These are phyloP conservation scores for Drosophila demipolita DNA, from an alignment of 2,888 invertebrate genomes.

Conservation along the genomic window DNA sequence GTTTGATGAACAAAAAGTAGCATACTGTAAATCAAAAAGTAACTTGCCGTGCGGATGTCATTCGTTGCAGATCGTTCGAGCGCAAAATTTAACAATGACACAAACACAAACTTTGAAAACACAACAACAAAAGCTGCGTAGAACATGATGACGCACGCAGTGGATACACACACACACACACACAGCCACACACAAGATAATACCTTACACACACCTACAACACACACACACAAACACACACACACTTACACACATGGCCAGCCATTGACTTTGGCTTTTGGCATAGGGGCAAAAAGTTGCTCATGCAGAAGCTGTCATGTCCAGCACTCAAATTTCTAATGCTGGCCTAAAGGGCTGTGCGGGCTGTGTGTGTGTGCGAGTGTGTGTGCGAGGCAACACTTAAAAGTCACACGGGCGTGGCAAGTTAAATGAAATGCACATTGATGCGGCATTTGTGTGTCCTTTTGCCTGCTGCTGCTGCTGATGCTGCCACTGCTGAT, in stretches of 20 bases:
- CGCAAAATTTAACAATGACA: slow-evolving; percentile 82
- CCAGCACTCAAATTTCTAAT: slow-evolving; percentile 77
- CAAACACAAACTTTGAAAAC: slow-evolving; percentile 72
- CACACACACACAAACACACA: slow-evolving; percentile 28
- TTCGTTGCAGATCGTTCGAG: slow-evolving; percentile 80
- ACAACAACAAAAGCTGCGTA: slow-evolving; percentile 62
- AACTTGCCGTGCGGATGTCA: slow-evolving; percentile 81
- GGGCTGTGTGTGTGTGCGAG: slow-evolving; percentile 13
- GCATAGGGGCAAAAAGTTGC: slow-evolving; percentile 73
- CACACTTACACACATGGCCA: slow-evolving; percentile 58
- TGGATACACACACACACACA: slow-evolving; percentile 43
- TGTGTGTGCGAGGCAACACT: slow-evolving; percentile 63
- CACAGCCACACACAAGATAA: slow-evolving; percentile 59
- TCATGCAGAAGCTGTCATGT: slow-evolving; percentile 83
- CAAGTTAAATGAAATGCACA: slow-evolving; percentile 81
- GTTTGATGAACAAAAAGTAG: slow-evolving; percentile 79
- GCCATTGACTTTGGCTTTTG: slow-evolving; percentile 48
- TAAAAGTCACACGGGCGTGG: slow-evolving; percentile 79
- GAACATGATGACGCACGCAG: slow-evolving; percentile 66
- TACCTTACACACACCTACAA: slow-evolving; percentile 80
- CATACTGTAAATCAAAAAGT: slow-evolving; percentile 81
- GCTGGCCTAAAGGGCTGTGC: slow-evolving; percentile 43
- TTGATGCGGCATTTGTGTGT: slow-evolving; percentile 74
- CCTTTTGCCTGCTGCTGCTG: slow-evolving; percentile 44
- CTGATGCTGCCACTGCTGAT: slow-evolving; percentile 26